Conservation (phyloP, 2,888 invertebrate species). For the Phragmatobia fuliginosa region DNA sequence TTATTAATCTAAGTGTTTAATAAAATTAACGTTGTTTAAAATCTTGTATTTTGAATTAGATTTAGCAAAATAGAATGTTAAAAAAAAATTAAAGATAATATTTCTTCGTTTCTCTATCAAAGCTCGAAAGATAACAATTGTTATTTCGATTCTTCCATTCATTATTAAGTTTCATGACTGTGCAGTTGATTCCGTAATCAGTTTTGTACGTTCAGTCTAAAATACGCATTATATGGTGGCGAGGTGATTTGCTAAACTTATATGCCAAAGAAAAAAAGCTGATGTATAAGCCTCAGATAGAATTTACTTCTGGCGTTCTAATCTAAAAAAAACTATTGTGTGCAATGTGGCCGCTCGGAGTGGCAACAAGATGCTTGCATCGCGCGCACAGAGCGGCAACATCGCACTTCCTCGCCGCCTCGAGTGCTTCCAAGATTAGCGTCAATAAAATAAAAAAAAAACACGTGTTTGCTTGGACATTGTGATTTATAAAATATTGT, state of each 20-base stretch:
- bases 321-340: constrained; percentile 32
- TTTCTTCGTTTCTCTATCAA: constrained; percentile 35
- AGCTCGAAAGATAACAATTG: background rate
- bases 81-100: constrained; percentile 43
- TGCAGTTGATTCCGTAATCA: constrained; percentile 56
- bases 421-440: constrained; percentile 43
- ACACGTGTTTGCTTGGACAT: constrained; percentile 18
- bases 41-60: constrained; percentile 46
- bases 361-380: constrained; percentile 33
- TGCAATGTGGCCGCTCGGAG: constrained; percentile 25
- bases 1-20: constrained; percentile 52
- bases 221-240: constrained; percentile 33
- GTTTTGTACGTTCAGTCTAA: constrained; percentile 40
- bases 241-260: constrained; percentile 49
- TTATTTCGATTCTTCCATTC: constrained; percentile 29
- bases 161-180: constrained; percentile 33
- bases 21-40: constrained; percentile 39
- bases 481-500: constrained; percentile 11
- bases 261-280: background rate
- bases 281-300: constrained; percentile 9
- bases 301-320: constrained; percentile 8
- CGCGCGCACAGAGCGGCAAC: constrained; percentile 56
- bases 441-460: constrained; percentile 30
- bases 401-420: constrained; percentile 47
- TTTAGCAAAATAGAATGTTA: constrained; percentile 44